Conservation (phyloP, 2,113 vertebrate species). For the Nycticorax nycticorax region DNA sequence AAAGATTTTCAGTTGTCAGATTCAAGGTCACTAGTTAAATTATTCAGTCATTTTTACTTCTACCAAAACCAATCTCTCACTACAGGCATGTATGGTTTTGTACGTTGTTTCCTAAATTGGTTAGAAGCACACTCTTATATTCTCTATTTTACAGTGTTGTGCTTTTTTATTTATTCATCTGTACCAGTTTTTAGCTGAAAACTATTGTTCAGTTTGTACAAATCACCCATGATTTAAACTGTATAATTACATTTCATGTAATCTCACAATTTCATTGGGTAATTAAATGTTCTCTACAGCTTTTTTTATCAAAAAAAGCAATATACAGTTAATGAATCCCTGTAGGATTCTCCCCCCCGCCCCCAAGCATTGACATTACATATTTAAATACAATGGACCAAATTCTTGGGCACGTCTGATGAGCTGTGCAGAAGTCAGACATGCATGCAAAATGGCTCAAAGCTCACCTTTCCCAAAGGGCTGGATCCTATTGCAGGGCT, state of each 20-base stretch:
- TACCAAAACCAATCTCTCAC: slow-evolving; percentile 24
- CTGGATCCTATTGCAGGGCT: not conserved
- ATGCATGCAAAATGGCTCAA: not conserved
- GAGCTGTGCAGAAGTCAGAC: not conserved
- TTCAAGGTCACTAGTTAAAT: slow-evolving; percentile 58
- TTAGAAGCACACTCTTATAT: slow-evolving; percentile 51
- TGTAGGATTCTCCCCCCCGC: not conserved
- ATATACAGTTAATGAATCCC: slow-evolving; percentile 66
- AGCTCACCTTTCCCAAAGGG: not conserved
- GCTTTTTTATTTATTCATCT: slow-evolving; percentile 68
- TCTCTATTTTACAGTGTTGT: slow-evolving; percentile 65
- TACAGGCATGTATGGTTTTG: slow-evolving; percentile 49
- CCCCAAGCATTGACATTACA: slow-evolving; percentile 49
- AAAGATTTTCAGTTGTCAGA: slow-evolving; percentile 59
- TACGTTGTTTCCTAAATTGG: slow-evolving; percentile 21
- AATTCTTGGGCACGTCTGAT: not conserved
- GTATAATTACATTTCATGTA: slow-evolving; percentile 66
- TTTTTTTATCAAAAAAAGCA: slow-evolving; percentile 57
- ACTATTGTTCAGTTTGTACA: slow-evolving; percentile 59
- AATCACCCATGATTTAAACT: slow-evolving; percentile 57
- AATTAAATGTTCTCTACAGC: slow-evolving; percentile 61
- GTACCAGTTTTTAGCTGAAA: slow-evolving; percentile 62
- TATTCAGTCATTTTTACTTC: slow-evolving; percentile 39
- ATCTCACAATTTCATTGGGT: slow-evolving; percentile 54
- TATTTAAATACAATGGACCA: slow-evolving; percentile 54